Conservation (phyloP, 1,140 invertebrate genomes). For the Drosophila nigromelanica region DNA sequence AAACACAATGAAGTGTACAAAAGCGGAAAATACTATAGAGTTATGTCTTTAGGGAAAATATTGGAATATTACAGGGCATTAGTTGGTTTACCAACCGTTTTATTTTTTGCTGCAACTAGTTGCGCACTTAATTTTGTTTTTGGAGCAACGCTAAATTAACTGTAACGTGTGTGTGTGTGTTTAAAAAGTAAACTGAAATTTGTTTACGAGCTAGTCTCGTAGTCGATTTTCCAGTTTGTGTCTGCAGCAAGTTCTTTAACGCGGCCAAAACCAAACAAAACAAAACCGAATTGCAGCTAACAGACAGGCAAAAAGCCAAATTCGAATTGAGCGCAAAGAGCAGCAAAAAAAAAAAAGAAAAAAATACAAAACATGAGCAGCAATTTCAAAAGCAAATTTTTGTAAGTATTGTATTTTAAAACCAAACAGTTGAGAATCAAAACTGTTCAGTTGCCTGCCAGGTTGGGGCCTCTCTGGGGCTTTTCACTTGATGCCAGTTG, state of each 20-base stretch:
- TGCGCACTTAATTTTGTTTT: constrained; percentile 53
- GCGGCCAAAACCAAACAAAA: constrained; percentile 33
- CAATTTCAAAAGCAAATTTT: constrained; percentile 58
- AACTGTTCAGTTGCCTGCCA: constrained; percentile 47
- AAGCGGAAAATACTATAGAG: too few relatives aligned
- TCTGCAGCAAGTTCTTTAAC: constrained; percentile 68
- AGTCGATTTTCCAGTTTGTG: constrained; percentile 35
- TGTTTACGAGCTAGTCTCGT: constrained; percentile 56
- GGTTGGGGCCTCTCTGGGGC: constrained; percentile 50
- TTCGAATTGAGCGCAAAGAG: constrained; percentile 45
- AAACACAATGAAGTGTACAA: too few relatives aligned
- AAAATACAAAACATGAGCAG: constrained; percentile 6
- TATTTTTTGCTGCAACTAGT: constrained; percentile 17
- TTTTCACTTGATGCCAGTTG: constrained; percentile 66
- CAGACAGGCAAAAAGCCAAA: constrained; percentile 44
- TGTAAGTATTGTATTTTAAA: constrained; percentile 66
- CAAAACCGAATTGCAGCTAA: neutral
- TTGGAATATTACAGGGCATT: constrained; percentile 17
- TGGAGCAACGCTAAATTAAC: constrained; percentile 58
- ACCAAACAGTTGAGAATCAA: constrained; percentile 54
- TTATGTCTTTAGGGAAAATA: too few relatives aligned
- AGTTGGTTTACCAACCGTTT: neutral
- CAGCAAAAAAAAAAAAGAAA: constrained; percentile 20
- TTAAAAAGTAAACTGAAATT: constrained; percentile 58
- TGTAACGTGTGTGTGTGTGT: constrained; percentile 52